Base-by-base conservation (phyloP, 2,113 vertebrate species). In the Desmodus rotundus region DNA sequence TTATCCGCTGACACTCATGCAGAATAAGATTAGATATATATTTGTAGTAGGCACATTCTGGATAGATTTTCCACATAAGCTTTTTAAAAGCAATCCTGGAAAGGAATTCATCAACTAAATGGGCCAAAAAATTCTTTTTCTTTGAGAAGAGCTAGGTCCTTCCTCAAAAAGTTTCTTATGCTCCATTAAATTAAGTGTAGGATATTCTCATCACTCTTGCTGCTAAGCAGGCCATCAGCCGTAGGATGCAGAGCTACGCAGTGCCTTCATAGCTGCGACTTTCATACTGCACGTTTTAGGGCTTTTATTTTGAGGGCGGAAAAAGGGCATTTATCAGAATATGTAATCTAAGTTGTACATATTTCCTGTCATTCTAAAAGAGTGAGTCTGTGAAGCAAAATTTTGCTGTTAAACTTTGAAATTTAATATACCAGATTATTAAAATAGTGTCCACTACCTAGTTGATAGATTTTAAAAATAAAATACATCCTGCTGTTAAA, bases 61-160 rank as follows among this genome's bases (percentile, higher is more conserved):
- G 56, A 91, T 11, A 91, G 47, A 28, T 94, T 89, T 94, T 85
- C 80, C 36, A 94, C 22, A 22, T 82, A 67, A 76, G 7, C 52
- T 91, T 72, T 87, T 95, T 31, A 86, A 97, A 92, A 96, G 36
- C 56, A 94, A 1, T 87, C 43, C 89, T 95, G 54, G 93, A 91
- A 94, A 95, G 91, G 61, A 93, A 84, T 90, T 68, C 58, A 94
- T 67, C 89, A 96, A 94, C 65, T 89, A 93, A 92, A 82, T 83
- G 63, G 38, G 38, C 24, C 89, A 89, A 91, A 89, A 82, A 26
- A 16, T 81, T 82, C 20, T 92, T 95, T 95, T 82, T 80, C 84
- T 93, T 90, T 93, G n/a, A 89, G 74, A 52, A 94, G 45, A 96
- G 73, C 61, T 94, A 94, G 63, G 47, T 90, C 76, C 81, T 93